Base-by-base conservation (phyloP, 2,888 invertebrate species). In the Lasioglossum malachurum region DNA sequence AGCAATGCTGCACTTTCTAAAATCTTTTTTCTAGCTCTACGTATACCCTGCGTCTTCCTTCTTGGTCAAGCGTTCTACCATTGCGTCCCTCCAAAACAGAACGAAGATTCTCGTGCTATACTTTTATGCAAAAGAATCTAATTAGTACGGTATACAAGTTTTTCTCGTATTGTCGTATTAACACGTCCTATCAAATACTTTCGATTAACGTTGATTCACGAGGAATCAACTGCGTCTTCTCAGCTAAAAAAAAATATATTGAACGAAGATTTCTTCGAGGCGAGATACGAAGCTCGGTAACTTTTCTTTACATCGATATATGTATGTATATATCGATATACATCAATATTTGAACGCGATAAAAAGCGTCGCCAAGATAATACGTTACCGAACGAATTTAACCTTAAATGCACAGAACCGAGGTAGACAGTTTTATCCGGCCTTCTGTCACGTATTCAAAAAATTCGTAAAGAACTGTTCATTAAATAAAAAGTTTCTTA, bases 331-430 rank as follows among this genome's bases (percentile, higher is more conserved):
- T 31, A 31, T 60, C 60, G 14, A 27, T 60, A 60, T 31, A 74
- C 76, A 89, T 87, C 81, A 91, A 89, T 90, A 87, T 91, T 90
- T 89, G 80, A 86, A 73, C 76, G 35, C 41, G 90, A 90, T 90
- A 91, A 91, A 86, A 80, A 16, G 44, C 69, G 82, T 89, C 84
- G 80, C 41, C 78, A 72, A 87, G 91, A 91, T 90, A 90, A 89
- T 86, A 57, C 77, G 80, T 87, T 31, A 75, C 74, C 38, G 74
- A 78, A 69, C 57, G 60, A 35, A 78, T 80, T 80, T 84, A 80
- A 81, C 82, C 87, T 75, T 75, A 73, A 64, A 82, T 75, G 49
- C 35, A 57, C 10, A 38, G 7, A 86, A 19, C 53, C 57, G 49
- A 75, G 19, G 4, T 38, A 38, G 38, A 69, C 35, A 69, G 23